phyloP scores from a whole-genome alignment of 2,888 invertebrate genomes.

The Chaetoderma sp. region DNA sequence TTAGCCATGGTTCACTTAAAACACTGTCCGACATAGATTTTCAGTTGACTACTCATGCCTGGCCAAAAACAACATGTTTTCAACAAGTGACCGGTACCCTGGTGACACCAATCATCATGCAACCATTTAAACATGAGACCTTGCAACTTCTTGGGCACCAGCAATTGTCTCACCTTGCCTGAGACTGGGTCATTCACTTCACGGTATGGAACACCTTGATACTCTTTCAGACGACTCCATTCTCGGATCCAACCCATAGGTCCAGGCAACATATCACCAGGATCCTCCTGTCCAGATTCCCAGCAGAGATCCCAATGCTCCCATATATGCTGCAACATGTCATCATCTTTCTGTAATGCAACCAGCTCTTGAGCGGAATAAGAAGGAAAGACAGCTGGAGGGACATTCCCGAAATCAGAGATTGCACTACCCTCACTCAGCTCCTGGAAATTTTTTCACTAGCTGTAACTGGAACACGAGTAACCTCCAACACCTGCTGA shows the following conservation, averaged over 20 bases:
- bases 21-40: not conserved
- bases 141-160: not conserved
- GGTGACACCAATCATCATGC: not conserved
- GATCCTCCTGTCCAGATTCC: not conserved
- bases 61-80: not conserved
- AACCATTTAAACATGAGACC: not conserved
- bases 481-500: too few relatives aligned
- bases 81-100: not conserved
- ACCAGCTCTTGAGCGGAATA: not conserved
- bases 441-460: too few relatives aligned
- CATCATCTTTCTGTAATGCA: not conserved
- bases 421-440: too few relatives aligned
- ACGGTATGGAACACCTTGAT: not conserved
- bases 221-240: not conserved
- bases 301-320: not conserved
- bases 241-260: not conserved
- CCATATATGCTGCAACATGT: not conserved
- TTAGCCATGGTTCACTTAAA: not conserved
- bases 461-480: too few relatives aligned
- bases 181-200: not conserved
- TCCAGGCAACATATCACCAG: not conserved
- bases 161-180: not conserved
- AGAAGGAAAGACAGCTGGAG: too few relatives aligned
- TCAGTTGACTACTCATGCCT: not conserved
- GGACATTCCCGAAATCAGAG: too few relatives aligned